Conservation (phyloP, 2,113 vertebrate species). For the Sterrhoptilus dennistouni region DNA sequence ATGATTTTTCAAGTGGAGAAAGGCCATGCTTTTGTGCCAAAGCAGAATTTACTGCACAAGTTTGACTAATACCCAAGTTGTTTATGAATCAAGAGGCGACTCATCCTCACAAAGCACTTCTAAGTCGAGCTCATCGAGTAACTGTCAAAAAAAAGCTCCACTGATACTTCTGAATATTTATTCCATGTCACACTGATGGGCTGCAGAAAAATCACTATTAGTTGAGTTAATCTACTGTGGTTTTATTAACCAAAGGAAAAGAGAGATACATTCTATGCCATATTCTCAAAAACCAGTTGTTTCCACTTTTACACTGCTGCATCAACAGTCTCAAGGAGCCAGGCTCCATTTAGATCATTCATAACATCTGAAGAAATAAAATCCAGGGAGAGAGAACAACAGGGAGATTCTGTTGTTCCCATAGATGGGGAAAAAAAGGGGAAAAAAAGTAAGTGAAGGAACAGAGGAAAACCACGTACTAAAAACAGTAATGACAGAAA, state of each 20-base stretch:
- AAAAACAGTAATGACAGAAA: too few species aligned
- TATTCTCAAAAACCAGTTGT: background rate
- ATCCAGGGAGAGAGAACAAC: background rate
- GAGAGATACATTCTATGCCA: background rate
- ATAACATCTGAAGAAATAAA: background rate
- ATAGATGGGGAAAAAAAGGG: too few species aligned
- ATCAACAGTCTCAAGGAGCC: background rate
- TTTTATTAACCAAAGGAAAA: background rate
- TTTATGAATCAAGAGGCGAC: background rate
- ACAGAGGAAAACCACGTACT: background rate
- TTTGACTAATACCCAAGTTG: background rate
- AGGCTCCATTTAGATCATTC: background rate
- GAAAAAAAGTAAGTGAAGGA: too few species aligned
- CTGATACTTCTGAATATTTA: background rate
- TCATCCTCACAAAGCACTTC: background rate
- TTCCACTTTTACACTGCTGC: background rate
- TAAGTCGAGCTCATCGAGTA: background rate
- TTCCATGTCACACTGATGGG: rapidly evolving
- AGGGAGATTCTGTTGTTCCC: background rate
- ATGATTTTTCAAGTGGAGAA: background rate
- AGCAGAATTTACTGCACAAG: background rate
- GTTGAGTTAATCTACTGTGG: background rate
- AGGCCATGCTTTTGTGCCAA: background rate
- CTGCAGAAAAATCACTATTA: background rate
- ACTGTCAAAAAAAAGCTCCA: background rate